Evolutionary conservation across 1,140 invertebrate genomes (phyloP).

Genomic region (Coptotermes formosanus): DNA sequence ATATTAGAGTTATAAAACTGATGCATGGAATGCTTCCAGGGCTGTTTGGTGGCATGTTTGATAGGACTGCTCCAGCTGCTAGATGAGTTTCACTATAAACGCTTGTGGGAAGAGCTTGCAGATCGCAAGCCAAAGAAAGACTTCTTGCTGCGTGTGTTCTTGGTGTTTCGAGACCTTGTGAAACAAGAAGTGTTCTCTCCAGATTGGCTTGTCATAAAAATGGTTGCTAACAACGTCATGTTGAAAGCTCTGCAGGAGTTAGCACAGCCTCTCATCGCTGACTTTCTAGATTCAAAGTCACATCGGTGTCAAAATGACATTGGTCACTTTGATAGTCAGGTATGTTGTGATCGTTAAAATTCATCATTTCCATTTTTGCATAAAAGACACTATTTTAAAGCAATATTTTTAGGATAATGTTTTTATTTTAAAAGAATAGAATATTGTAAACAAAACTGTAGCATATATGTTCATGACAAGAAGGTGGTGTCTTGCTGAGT

Average conservation of each 20-base stretch:
- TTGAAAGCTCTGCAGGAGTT: slow-evolving; percentile 83
- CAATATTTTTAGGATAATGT: too few species aligned
- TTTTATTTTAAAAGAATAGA: too few species aligned
- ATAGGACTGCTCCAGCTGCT: slow-evolving; percentile 82
- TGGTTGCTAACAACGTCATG: slow-evolving; percentile 87
- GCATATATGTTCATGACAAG: too few species aligned
- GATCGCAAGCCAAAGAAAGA: slow-evolving; percentile 79
- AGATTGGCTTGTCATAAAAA: slow-evolving; percentile 92
- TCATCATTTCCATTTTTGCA: too few species aligned
- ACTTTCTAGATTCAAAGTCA: slow-evolving; percentile 65
- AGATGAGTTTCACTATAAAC: slow-evolving; percentile 81
- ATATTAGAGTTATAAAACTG: background rate
- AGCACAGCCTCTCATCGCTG: slow-evolving; percentile 78
- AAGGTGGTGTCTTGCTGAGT: too few species aligned
- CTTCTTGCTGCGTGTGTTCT: slow-evolving; percentile 83
- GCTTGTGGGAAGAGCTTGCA: slow-evolving; percentile 80
- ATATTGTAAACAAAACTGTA: too few species aligned
- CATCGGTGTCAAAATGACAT: slow-evolving; percentile 35
- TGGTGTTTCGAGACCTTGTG: slow-evolving; percentile 83
- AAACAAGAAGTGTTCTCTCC: slow-evolving; percentile 80
- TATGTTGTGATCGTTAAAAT: slow-evolving; percentile 40
- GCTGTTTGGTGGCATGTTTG: slow-evolving; percentile 80
- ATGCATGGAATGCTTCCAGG: slow-evolving; percentile 51
- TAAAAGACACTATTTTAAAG: too few species aligned
- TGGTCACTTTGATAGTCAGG: slow-evolving; percentile 65